These are phyloP conservation scores for Thelaira solivaga DNA, from an alignment of 2,888 invertebrate species.

Conservation along the genomic window DNA sequence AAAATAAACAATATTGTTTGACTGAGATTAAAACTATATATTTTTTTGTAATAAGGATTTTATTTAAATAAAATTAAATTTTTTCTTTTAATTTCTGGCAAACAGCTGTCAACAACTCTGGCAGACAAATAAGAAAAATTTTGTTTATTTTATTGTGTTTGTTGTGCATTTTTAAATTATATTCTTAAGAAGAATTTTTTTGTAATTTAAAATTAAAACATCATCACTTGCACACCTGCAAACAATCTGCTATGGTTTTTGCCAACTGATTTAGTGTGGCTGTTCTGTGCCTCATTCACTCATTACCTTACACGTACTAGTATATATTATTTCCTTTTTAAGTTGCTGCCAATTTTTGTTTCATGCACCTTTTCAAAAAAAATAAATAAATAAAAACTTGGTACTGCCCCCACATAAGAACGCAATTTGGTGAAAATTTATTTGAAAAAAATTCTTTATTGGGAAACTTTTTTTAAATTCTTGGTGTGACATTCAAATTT, in stretches of 20 bases:
- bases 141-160: neutral
- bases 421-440: neutral
- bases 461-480: neutral
- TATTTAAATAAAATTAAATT: constrained; percentile 12
- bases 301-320: too few species aligned
- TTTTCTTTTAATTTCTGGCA: neutral
- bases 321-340: constrained; percentile 51
- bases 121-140: constrained; percentile 33
- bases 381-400: too few species aligned
- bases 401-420: neutral
- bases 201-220: constrained; percentile 50
- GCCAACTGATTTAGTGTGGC: constrained; percentile 24
- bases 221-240: constrained; percentile 62
- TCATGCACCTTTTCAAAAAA: constrained; percentile 21
- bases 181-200: neutral
- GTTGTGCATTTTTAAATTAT: too few species aligned
- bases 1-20: neutral
- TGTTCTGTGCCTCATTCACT: neutral
- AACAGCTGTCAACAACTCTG: constrained; percentile 50
- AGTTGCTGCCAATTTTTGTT: constrained; percentile 52
- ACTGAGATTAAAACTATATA: neutral
- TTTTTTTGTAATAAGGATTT: neutral
- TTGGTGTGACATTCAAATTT: neutral
- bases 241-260: constrained; percentile 40
- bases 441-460: neutral